Evolutionary conservation across 2,113 vertebrate genomes (phyloP), one percentile per base, ranked within the genome.

Genomic region (Garra rufa): DNA sequence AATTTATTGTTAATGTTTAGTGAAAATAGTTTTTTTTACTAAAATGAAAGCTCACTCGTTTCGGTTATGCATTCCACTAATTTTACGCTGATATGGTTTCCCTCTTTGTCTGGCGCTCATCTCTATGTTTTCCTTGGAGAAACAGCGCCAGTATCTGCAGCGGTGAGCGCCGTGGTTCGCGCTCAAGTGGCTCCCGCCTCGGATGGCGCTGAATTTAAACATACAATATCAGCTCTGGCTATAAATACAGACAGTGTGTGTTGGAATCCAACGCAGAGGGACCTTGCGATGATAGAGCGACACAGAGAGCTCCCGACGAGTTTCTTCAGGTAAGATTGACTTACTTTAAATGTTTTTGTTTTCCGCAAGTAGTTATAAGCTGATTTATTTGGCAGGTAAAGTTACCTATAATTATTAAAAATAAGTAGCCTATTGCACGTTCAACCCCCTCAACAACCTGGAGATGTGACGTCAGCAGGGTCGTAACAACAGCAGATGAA

Each of bases 401-500:
- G 21, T 73, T 46, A 9, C 34, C 52, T 78, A 2, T 26, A 10
- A n/a, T 76, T 76, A n/a, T 76, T 76, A 34, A 52, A 15, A 38
- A 34, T 1, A 34, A 6, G n/a, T n/a, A n/a, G n/a, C n/a, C 34
- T 46, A 26, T 67, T 50, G 19, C 15, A 28, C 19, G 9, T 78
- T 26, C 19, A 67, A 75, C 67, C 50, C 69, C 85, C n/a, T n/a
- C n/a, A n/a, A n/a, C n/a, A n/a, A 88, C 88, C 88, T 87, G 85
- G 57, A 67, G 74, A 81, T 77, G 48, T 86, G 84, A 83, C 85
- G 83, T 87, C 76, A 79, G 77, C 61, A 83, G 74, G 89, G 21
- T 90, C 91, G 90, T 91, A 88, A 89, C 87, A 41, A 92, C 90
- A 71, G 48, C 78, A 57, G 63, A 81, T 24, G 84, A 89, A 90